Evolutionary conservation across 2,888 invertebrate species (phyloP).

Genomic region (Hermaeophaga mercurialis): DNA sequence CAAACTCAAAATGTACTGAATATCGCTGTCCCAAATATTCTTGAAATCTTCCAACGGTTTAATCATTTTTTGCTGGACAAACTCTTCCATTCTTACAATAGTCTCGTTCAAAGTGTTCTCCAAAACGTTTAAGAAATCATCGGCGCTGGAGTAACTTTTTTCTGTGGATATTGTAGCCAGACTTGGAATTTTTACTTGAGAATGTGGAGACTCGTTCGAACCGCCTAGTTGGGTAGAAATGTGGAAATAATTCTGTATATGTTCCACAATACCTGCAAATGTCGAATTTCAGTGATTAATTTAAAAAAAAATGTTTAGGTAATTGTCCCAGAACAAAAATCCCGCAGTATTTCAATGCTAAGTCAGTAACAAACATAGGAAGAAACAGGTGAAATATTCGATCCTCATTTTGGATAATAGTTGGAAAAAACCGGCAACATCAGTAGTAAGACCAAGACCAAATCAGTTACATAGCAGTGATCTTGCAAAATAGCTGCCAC

Average conservation of each 20-base stretch:
- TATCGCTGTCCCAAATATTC: conserved; percentile 42
- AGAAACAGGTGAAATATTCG: no score
- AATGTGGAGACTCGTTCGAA: neutral
- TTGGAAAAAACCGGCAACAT: no score
- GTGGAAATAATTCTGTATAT: conserved; percentile 7
- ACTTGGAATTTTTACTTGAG: conserved; percentile 1
- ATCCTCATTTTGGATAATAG: no score
- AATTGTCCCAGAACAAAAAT: no score
- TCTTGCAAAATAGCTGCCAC: no score
- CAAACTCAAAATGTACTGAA: conserved; percentile 41
- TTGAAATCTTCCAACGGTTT: conserved; percentile 35
- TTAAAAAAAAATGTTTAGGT: no score
- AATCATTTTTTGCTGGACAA: conserved; percentile 33
- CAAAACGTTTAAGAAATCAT: conserved; percentile 25
- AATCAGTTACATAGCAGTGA: no score
- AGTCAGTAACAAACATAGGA: no score
- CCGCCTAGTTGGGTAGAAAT: neutral
- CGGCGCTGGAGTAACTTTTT: conserved; percentile 5
- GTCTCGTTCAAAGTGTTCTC: conserved; percentile 16
- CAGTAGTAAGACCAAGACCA: no score
- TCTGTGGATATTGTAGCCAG: neutral
- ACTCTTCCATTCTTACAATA: conserved; percentile 29
- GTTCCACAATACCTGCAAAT: conserved; percentile 12
- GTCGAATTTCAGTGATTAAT: no score
- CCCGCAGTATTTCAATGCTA: no score